Percentiles rank a stretch among this genome's conserved stretches.
phyloP scores from a whole-genome alignment of 2,797 vertebrate species.

The Parotocinclus haroldoi region DNA sequence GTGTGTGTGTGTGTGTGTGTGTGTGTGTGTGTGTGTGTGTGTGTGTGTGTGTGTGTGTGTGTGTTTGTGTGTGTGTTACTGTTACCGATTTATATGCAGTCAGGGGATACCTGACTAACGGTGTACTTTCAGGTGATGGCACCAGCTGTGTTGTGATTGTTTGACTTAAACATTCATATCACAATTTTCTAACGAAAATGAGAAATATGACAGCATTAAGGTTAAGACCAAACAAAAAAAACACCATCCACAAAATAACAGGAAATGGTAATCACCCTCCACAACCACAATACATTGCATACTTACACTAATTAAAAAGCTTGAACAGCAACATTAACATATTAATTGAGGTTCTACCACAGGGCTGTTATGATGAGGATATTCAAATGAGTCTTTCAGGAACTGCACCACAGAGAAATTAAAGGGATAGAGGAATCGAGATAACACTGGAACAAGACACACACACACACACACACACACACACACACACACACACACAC shows the following conservation, averaged over 20 bases:
- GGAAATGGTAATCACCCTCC: conserved; percentile 44
- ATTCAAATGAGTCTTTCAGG: conserved; percentile 52
- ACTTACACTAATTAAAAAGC: conserved; percentile 57
- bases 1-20: too few relatives aligned
- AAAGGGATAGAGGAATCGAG: conserved; percentile 42
- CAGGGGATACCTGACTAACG: conserved; percentile 25
- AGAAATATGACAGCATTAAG: conserved; percentile 33
- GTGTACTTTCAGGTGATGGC: conserved; percentile 28
- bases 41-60: conserved; percentile 19
- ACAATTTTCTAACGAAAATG: conserved; percentile 11
- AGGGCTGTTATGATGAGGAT: conserved; percentile 49
- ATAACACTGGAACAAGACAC: conserved; percentile 41
- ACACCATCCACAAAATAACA: conserved; percentile 29
- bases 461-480: conserved; percentile 24
- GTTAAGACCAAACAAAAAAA: conserved; percentile 34
- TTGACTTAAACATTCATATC: conserved; percentile 24
- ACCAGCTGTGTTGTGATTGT: conserved; percentile 25
- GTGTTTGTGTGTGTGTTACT: conserved; percentile 7
- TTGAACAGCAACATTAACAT: conserved; percentile 63
- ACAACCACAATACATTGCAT: conserved; percentile 50
- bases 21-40: background rate
- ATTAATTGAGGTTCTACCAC: conserved; percentile 63
- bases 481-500: conserved; percentile 21
- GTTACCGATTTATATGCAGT: conserved; percentile 36
- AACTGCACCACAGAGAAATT: conserved; percentile 42